These are phyloP conservation scores for Antedon mediterranea DNA, from an alignment of 53 echinoderm and acorn worm genomes.

Conservation along the genomic window DNA sequence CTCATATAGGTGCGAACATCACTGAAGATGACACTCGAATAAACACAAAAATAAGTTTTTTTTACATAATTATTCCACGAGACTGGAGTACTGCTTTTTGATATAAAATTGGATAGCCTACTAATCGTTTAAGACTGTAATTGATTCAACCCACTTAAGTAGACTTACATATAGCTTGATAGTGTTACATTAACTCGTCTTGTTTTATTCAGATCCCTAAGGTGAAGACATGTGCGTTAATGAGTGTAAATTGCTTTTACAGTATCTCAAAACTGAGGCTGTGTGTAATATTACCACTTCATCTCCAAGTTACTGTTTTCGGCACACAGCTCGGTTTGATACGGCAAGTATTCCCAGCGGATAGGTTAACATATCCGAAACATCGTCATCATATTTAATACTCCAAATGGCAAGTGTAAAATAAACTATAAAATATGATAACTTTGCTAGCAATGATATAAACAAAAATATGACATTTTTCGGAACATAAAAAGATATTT, in stretches of 20 bases:
- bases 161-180: not conserved
- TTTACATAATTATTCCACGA: not conserved
- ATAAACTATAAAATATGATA: not conserved
- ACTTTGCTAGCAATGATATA: not conserved
- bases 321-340: not conserved
- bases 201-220: not conserved
- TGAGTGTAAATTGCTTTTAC: not conserved
- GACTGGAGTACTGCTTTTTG: not conserved
- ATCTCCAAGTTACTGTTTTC: slow-evolving; percentile 1
- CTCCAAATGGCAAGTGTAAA: not conserved
- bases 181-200: not conserved
- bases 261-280: not conserved
- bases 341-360: not conserved
- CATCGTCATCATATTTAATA: slow-evolving; percentile 1
- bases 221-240: not conserved
- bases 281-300: not conserved
- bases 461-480: not conserved
- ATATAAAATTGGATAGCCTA: not conserved
- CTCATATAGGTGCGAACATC: not conserved
- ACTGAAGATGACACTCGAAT: not conserved
- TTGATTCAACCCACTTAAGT: not conserved
- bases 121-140: not conserved
- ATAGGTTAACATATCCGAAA: not conserved
- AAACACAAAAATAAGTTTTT: not conserved
- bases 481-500: not conserved